These are phyloP conservation scores for Lindbergichthys nudifrons DNA, from an alignment of 2,797 vertebrate genomes.

Conservation along the genomic window DNA sequence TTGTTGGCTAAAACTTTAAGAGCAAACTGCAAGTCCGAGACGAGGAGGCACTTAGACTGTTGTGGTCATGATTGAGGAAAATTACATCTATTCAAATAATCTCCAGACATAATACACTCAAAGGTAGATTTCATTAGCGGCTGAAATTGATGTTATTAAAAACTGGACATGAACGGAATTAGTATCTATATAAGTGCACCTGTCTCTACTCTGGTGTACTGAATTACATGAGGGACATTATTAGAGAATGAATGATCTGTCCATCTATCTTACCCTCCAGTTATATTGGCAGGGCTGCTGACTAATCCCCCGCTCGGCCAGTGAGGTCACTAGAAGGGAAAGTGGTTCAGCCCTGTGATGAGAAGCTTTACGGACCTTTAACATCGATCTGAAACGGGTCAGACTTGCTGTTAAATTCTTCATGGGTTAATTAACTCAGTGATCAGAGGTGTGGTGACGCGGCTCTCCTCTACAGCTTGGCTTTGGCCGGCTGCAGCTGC, in stretches of 20 bases:
- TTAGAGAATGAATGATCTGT: constrained; percentile 46
- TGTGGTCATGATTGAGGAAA: constrained; percentile 31
- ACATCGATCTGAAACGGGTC: constrained; percentile 16
- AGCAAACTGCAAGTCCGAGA: constrained; percentile 31
- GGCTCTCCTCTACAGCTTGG: constrained; percentile 83
- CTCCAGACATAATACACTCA: constrained; percentile 24
- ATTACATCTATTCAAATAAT: constrained; percentile 23
- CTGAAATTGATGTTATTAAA: constrained; percentile 19
- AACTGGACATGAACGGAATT: constrained; percentile 23
- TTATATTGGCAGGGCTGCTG: constrained; percentile 24
- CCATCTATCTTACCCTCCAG: constrained; percentile 37
- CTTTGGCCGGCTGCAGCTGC: constrained; percentile 92
- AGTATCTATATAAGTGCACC: constrained; percentile 33
- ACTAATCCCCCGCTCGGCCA: constrained; percentile 28
- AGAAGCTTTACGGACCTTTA: constrained; percentile 9
- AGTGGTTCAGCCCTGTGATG: constrained; percentile 26
- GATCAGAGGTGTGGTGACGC: neutral
- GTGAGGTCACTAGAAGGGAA: constrained; percentile 29
- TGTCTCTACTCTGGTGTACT: constrained; percentile 3
- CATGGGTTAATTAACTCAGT: constrained; percentile 13
- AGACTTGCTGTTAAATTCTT: constrained; percentile 16
- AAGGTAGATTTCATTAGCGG: constrained; percentile 32
- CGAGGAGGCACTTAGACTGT: constrained; percentile 68
- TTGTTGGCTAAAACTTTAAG: constrained; percentile 13
- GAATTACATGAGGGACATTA: constrained; percentile 13